These are phyloP conservation scores for Auanema freiburgensis DNA, from an alignment of 2,888 invertebrate species.

Conservation along the genomic window DNA sequence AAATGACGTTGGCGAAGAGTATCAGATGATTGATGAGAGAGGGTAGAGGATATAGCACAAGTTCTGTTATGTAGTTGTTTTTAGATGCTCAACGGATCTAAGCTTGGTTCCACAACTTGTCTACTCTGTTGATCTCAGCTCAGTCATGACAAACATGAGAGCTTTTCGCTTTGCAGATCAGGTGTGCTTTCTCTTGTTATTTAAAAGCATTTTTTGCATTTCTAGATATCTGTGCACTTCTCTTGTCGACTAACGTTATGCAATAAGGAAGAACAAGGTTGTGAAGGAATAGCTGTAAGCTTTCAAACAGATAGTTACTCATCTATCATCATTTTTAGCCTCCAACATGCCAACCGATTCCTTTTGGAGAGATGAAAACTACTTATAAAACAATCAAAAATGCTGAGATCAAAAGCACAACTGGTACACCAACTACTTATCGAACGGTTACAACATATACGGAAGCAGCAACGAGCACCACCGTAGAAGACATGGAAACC, in stretches of 20 bases:
- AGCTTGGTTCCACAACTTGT: slow-evolving; percentile 48
- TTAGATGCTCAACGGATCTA: slow-evolving; percentile 55
- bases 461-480: neutral
- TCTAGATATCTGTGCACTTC: slow-evolving; percentile 49
- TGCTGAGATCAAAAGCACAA: slow-evolving; percentile 9
- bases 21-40: slow-evolving; percentile 56
- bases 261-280: slow-evolving; percentile 51
- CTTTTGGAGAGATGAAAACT: slow-evolving; percentile 28
- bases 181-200: slow-evolving; percentile 50
- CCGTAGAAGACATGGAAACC: neutral
- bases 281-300: slow-evolving; percentile 59
- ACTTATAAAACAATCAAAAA: slow-evolving; percentile 16
- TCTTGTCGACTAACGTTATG: slow-evolving; percentile 62
- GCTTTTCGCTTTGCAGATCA: slow-evolving; percentile 60
- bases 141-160: slow-evolving; percentile 45
- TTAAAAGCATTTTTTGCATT: slow-evolving; percentile 56
- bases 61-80: slow-evolving; percentile 2
- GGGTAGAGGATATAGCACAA: slow-evolving; percentile 32
- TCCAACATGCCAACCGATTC: slow-evolving; percentile 34
- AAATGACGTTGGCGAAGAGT: slow-evolving; percentile 58
- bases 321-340: slow-evolving; percentile 24
- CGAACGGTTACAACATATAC: neutral
- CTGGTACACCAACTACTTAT: neutral
- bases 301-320: neutral
- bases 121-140: slow-evolving; percentile 48